Conservation (phyloP, 2,888 invertebrate species). For the Lobophora halterata region DNA sequence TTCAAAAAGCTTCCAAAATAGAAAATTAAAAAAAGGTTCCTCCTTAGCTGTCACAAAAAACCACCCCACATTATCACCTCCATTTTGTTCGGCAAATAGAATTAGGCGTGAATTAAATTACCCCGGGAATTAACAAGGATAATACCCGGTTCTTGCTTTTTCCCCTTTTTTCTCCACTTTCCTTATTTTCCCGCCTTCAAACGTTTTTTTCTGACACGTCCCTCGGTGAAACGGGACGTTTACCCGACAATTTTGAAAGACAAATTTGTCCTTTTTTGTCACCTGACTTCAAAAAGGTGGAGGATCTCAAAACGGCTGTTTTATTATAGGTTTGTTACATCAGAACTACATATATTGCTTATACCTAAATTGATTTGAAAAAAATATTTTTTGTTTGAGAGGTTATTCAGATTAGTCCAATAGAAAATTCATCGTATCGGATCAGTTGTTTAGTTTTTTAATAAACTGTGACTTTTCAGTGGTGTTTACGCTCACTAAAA, state of each 20-base stretch:
- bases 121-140: conserved; percentile 78
- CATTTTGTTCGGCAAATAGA: conserved; percentile 77
- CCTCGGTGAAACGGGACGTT: conserved; percentile 30
- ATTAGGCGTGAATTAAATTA: conserved; percentile 80
- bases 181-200: conserved; percentile 56
- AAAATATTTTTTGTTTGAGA: too few relatives aligned
- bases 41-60: conserved; percentile 54
- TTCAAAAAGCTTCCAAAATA: conserved; percentile 48
- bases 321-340: too few relatives aligned
- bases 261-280: conserved; percentile 20
- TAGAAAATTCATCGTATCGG: too few relatives aligned
- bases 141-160: conserved; percentile 66
- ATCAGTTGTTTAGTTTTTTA: too few relatives aligned
- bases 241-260: conserved; percentile 31
- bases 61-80: conserved; percentile 75
- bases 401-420: too few relatives aligned
- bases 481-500: too few relatives aligned
- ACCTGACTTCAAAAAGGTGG: background rate
- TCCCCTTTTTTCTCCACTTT: conserved; percentile 65
- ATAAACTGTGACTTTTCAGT: too few relatives aligned
- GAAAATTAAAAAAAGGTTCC: conserved; percentile 53
- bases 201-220: conserved; percentile 40
- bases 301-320: background rate
- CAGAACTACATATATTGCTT: too few relatives aligned
- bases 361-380: too few relatives aligned